A percentile compares a stretch with the other conserved stretches of the same genome.
Conservation (phyloP, 2,797 vertebrate species). For the Galaxias olidus region DNA sequence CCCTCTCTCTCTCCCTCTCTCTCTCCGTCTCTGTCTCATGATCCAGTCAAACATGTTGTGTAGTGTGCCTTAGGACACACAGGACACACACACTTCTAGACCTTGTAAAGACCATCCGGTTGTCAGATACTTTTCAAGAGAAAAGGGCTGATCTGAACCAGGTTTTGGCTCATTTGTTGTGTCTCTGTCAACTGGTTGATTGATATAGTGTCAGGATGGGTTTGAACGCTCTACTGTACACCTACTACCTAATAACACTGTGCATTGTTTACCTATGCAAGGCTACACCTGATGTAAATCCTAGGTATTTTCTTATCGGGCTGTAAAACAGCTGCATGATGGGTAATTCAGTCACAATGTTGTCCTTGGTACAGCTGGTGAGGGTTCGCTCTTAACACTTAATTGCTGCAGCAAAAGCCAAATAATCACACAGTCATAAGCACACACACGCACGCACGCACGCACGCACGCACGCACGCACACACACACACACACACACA, state of each 20-base stretch:
- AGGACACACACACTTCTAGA: too few species aligned
- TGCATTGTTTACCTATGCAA: too few species aligned
- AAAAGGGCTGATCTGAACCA: too few species aligned
- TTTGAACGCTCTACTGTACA: too few species aligned
- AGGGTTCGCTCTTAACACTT: conserved; percentile 15
- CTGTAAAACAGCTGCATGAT: conserved; percentile 2
- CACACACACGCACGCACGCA: conserved; percentile 14
- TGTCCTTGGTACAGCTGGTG: conserved; percentile 44
- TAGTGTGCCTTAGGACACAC: too few species aligned
- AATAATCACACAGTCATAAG: not conserved
- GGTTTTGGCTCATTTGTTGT: too few species aligned
- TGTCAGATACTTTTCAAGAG: too few species aligned
- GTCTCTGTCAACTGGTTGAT: too few species aligned
- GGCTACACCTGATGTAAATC: not conserved
- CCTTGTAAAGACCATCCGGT: too few species aligned
- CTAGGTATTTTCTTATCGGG: not conserved
- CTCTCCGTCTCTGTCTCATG: not conserved
- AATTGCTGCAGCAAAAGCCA: conserved; percentile 16
- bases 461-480: conserved; percentile 15
- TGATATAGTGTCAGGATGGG: too few species aligned
- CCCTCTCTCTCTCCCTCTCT: not conserved
- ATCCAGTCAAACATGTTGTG: not conserved
- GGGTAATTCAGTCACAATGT: not conserved
- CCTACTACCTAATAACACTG: too few species aligned
- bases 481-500: conserved; percentile 10